phyloP scores from a whole-genome alignment of 2,888 invertebrate genomes.

The Physocephala rufipes region DNA sequence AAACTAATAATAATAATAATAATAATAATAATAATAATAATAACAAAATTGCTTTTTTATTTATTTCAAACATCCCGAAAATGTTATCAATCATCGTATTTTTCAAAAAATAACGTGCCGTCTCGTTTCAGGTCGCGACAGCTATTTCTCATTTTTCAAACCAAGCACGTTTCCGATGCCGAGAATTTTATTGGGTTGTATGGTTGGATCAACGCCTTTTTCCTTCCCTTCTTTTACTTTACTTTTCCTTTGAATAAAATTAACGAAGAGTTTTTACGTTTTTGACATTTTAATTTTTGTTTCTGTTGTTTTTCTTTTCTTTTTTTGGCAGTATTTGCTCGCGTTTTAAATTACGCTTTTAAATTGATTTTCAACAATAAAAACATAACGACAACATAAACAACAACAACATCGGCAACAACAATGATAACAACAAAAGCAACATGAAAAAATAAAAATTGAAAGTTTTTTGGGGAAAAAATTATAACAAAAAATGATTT shows the following conservation, averaged over 20 bases:
- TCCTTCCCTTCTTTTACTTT: too few species aligned
- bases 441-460: neutral
- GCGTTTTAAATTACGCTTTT: constrained; percentile 1
- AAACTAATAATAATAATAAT: too few species aligned
- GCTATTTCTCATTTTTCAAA: neutral
- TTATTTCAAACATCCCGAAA: too few species aligned
- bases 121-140: neutral
- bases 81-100: too few species aligned
- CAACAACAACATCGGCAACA: neutral
- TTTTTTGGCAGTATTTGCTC: neutral
- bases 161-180: neutral
- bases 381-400: neutral
- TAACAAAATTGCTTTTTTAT: too few species aligned
- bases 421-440: too few species aligned
- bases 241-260: too few species aligned
- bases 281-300: constrained; percentile 19
- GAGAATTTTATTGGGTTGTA: neutral
- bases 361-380: neutral
- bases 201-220: too few species aligned
- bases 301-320: neutral
- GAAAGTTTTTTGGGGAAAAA: constrained; percentile 14
- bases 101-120: neutral
- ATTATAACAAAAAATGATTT: neutral
- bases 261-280: neutral
- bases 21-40: too few species aligned